Evolutionary conservation across 1,140 invertebrate species (phyloP), one percentile per base, ranked within the genome.

Genomic region (Lasioglossum baleicum): DNA sequence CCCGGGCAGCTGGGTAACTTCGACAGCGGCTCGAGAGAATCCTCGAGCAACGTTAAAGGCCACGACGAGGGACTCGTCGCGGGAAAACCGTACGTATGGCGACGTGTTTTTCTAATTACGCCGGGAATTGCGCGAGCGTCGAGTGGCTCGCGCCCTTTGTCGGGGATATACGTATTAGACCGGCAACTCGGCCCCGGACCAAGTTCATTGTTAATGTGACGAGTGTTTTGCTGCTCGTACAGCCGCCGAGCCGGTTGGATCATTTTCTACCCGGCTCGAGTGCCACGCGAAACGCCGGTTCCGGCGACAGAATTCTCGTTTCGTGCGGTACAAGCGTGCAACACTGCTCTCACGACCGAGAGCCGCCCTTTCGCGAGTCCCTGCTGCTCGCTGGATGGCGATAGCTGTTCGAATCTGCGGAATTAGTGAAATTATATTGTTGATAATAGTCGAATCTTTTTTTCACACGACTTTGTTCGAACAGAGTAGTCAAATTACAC

Each of bases 1-100:
- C 60, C 58, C 72, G 60, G 58, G 68, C 82, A 73, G 31, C 51
- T 26, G 40, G 75, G 63, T 74, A 86, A 86, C 75, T 86, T 86
- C 75, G 75, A 61, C 75, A 20, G 53, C 72, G 56, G 61, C 61
- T 66, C 51, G 60, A 44, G 60, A 65, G 80, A 85, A 82, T 85
- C 76, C 84, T 86, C 58, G 20, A 56, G 60, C 35, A 53, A 68
- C 68, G 79, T 80, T 85, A 80, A 86, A 60, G 58, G 68, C 31
- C 65, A 51, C 11, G 61, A 42, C 78, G 48, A 44, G 22, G 22
- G 48, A 67, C 56, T 7, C 15, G 70, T 61, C 68, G n/a, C 51
- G 2, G 20, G 64, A 58, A 65, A 65, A 79, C 60, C 8, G 13
- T 1, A 44, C 31, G 63, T 35, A 35, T 35, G 35, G 64, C 64